Evolutionary conservation across 2,888 invertebrate species (phyloP).

Genomic region (Spilosoma lubricipeda): DNA sequence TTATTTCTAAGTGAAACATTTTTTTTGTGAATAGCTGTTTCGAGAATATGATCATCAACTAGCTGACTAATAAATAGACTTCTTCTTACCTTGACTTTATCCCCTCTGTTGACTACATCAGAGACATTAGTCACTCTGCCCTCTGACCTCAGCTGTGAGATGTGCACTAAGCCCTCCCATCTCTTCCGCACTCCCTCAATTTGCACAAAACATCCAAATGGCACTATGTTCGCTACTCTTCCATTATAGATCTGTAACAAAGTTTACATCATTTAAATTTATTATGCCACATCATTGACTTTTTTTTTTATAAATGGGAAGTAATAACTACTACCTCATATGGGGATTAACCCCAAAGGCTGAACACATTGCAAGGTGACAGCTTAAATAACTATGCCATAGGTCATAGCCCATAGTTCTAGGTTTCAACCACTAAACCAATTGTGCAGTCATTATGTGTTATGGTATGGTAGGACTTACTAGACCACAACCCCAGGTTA

Average conservation of each 20-base stretch:
- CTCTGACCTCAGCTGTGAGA: slow-evolving; percentile 96
- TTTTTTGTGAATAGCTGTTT: too few relatives aligned
- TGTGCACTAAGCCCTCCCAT: slow-evolving; percentile 99
- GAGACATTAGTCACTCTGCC: slow-evolving; percentile 97
- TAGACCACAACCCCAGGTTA: too few relatives aligned
- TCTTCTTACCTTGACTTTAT: slow-evolving; percentile 91
- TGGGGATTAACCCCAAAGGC: too few relatives aligned
- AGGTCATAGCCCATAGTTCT: too few relatives aligned
- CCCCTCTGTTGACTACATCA: slow-evolving; percentile 96
- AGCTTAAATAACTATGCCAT: too few relatives aligned
- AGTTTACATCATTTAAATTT: neutral
- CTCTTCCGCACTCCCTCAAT: slow-evolving; percentile 95
- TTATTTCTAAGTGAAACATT: too few relatives aligned
- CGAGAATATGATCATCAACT: neutral
- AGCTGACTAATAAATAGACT: neutral
- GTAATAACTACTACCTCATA: too few relatives aligned
- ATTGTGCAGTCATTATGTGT: too few relatives aligned
- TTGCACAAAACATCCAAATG: slow-evolving; percentile 99
- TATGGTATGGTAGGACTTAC: too few relatives aligned
- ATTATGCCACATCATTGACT: neutral
- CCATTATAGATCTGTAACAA: slow-evolving; percentile 93
- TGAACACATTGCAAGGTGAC: too few relatives aligned
- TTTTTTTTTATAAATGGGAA: too few relatives aligned
- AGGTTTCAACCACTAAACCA: too few relatives aligned
- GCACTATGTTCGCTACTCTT: slow-evolving; percentile 97